Evolutionary conservation across 1,140 invertebrate genomes (phyloP), one percentile per base, ranked within the genome.

Genomic region (Bombus breviceps): DNA sequence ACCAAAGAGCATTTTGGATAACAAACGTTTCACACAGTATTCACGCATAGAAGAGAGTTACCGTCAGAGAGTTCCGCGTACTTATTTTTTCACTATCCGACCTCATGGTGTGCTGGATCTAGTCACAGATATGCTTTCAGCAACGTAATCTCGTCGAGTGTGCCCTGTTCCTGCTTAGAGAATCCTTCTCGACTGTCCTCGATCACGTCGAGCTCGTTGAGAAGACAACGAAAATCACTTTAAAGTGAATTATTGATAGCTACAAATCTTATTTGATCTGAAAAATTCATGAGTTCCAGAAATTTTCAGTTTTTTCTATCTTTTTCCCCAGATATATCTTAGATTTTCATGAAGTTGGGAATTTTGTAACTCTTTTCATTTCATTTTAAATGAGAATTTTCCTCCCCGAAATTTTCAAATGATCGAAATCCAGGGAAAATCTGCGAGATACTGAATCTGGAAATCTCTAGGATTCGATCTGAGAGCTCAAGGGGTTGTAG

Each of bases 61-160:
- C 68, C 34, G 28, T 77, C 76, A 73, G n/a, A 80, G 68, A 72
- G 18, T 53, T 73, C 68, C 77, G 57, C 34, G 68, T 80, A 80
- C 68, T 85, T 85, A 85, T 85, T 85, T 85, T 85, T 85, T 85
- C 83, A 85, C 83, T 85, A 22, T 85, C 83, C 76, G 22, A 37
- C 32, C 22, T 34, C 25, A 13, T 22, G n/a, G 13, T 32, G n/a
- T 37, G 59, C 41, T 74, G 39, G 28, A 41, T 37, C 28, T 71
- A 62, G 39, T 62, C 75, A 41, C 76, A 47, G 32, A 72, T 62
- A 62, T 78, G 75, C 76, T 85, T 78, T 84, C 76, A 62, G n/a
- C 43, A 68, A 68, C 62, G 41, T 85, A 77, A 71, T 80, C 53
- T 85, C 77, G 41, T 72, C 83, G 68, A 85, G 83, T 47, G 83